Conservation (phyloP, 1,140 invertebrate genomes). For the Drosophila ananassae region DNA sequence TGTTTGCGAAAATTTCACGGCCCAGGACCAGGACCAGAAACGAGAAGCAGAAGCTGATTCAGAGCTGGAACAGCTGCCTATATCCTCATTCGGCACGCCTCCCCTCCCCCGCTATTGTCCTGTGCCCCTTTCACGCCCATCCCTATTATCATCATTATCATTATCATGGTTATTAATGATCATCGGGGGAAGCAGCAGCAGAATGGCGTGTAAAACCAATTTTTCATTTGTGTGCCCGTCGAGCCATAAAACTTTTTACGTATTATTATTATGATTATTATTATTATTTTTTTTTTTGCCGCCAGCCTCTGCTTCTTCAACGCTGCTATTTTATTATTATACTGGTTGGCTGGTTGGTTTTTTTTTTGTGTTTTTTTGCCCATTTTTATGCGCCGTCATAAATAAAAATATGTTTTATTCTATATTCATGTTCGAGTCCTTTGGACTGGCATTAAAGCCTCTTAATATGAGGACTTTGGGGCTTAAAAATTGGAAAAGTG, state of each 20-base stretch:
- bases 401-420: conserved; percentile 75
- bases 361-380: neutral
- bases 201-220: conserved; percentile 75
- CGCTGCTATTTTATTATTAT: neutral
- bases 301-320: too few species aligned
- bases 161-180: conserved; percentile 19
- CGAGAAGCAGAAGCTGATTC: neutral
- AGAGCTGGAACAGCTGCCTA: conserved; percentile 27
- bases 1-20: conserved; percentile 46
- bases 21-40: neutral
- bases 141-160: conserved; percentile 26
- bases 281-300: conserved; percentile 6
- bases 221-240: conserved; percentile 71
- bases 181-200: conserved; percentile 11
- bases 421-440: conserved; percentile 50
- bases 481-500: conserved; percentile 16
- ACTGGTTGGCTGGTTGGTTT: neutral
- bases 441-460: conserved; percentile 23
- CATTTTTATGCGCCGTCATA: conserved; percentile 68
- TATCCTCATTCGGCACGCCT: conserved; percentile 12
- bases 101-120: conserved; percentile 1
- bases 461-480: conserved; percentile 13
- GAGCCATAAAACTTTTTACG: conserved; percentile 75
- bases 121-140: conserved; percentile 33
- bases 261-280: conserved; percentile 61